Evolutionary conservation across 2,797 vertebrate genomes (phyloP), one percentile per base, ranked within the genome.

Genomic region (Mormyrops attenuatus): DNA sequence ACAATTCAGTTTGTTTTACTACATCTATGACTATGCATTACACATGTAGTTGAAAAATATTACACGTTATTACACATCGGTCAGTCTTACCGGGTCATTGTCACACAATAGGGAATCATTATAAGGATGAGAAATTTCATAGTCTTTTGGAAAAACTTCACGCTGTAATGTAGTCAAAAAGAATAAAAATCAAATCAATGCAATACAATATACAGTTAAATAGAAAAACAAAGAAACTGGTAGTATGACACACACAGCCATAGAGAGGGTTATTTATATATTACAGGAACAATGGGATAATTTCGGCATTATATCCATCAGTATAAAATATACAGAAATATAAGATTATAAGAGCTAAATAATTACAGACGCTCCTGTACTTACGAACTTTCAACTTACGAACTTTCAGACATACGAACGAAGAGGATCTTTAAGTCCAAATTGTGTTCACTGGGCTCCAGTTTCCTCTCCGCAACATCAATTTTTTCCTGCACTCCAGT

Each of bases 101-200:
- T 95, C 90, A 90, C 95, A 96, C 77, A 96, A 91, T 92, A 96
- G 94, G 91, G 87, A 94, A 89, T 90, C 93, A n/a, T 92, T 94
- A 91, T 96, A 96, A 91, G 89, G 92, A 90, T 96, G 96, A 50
- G 90, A 90, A 44, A 96, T 93, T 89, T 92, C 26, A 91, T 97
- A 97, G 93, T 97, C 92, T 91, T 93, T 95, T 9, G 96, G 96
- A 92, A 97, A 97, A 9, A 95, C 95, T 80, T 92, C 89, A 85
- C 93, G 92, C 96, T 97, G 91, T 66, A 91, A 91, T 53, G 52
- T n/a, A 90, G 38, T 90, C 57, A 90, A 17, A 30, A 41, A 9
- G 11, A 26, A 87, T 87, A 88, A 52, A 55, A 87, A 87, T 57
- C 50, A 87, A 60, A 34, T 17, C 53, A 34, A 73, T 34, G 30